Conservation (phyloP, 2,113 vertebrate species). For the Pelodiscus sinensis region DNA sequence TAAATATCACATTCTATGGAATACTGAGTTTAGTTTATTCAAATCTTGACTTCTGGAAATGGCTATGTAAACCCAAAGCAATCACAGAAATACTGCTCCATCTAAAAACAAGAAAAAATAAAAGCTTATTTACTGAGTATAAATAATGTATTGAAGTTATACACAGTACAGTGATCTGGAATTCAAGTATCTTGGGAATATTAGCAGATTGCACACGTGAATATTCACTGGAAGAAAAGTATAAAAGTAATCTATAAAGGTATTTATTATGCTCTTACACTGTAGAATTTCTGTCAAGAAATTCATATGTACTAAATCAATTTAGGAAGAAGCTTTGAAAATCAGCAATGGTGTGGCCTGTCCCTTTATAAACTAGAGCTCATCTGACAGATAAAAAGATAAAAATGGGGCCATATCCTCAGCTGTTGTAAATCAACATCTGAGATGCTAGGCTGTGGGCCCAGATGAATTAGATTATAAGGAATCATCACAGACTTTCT, state of each 20-base stretch:
- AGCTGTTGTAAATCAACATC: not conserved
- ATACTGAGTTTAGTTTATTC: not conserved
- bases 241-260: not conserved
- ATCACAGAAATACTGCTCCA: not conserved
- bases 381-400: not conserved
- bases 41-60: not conserved
- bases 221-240: not conserved
- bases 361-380: not conserved
- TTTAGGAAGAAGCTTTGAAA: constrained; percentile 2
- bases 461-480: not conserved
- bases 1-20: not conserved
- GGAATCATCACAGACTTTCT: not conserved
- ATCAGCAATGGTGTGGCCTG: not conserved
- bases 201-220: not conserved
- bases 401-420: not conserved
- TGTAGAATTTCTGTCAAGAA: constrained; percentile 4
- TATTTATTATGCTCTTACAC: not conserved
- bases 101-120: not conserved
- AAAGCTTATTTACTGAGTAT: not conserved
- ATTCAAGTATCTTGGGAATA: not conserved
- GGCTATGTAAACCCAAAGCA: not conserved
- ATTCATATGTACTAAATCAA: not conserved
- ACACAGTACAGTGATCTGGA: not conserved
- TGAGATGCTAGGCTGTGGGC: not conserved
- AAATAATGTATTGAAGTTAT: not conserved